Base-by-base conservation (phyloP, 2,113 vertebrate genomes). In the Saccopteryx bilineata region DNA sequence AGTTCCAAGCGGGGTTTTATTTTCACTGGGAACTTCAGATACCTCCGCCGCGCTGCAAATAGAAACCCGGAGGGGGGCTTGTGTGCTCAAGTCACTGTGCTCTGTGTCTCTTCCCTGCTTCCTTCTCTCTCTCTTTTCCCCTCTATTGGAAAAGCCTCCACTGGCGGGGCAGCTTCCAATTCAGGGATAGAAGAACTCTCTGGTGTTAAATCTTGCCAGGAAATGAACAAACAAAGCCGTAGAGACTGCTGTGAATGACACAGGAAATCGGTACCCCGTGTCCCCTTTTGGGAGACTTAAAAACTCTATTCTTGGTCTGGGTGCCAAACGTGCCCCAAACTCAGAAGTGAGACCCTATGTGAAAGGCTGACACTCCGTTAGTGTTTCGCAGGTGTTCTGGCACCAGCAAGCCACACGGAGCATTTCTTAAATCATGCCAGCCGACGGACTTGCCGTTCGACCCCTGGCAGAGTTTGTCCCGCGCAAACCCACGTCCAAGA, bases 1-100 rank as follows among this genome's bases (percentile, higher is more conserved):
- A 87, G 65, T 85, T 86, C 81, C 63, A 93, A 93, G 66, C 28
- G 93, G 56, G 87, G 68, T 89, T 93, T 95, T 72, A 81, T 96
- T 95, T 97, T 84, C 85, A 88, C 90, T 11, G 26, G 54, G 58
- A 24, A 84, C 79, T 93, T 96, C 93, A 96, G 60, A 93, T 84
- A 92, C 50, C 14, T 12, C 50, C 4, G 0, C 90, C 19, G 14
- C 17, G 23, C 90, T 93, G 31, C 76, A 96, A 88, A 93, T 85
- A 94, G 92, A 95, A 90, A 78, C 14, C 1, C 74, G 33, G 33
- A 54, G 69, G 87, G 18, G 10, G 66, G 13, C 26, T 84, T 31
- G 9, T 78, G 69, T 48, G 18, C 39, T 60, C 66, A 93, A 71
- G 31, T 72, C 2, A 1, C 56, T 48, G 74, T 56, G 24, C 83